Evolutionary conservation across 2,797 vertebrate species (phyloP).

Genomic region (Sebastes diploproa): DNA sequence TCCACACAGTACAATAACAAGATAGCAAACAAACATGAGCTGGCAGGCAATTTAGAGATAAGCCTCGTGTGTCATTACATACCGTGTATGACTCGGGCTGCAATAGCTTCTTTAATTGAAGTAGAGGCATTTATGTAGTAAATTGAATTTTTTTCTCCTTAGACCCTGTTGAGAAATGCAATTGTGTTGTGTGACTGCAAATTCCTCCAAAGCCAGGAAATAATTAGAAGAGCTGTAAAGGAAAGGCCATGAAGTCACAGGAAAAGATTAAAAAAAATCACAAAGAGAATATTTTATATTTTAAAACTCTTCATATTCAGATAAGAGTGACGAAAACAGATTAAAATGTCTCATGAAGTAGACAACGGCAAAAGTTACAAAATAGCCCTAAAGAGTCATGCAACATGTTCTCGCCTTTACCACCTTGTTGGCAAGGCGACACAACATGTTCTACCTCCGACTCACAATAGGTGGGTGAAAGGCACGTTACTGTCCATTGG

Average conservation of each 20-base stretch:
- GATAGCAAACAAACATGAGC: slow-evolving; percentile 22
- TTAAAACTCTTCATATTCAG: not conserved
- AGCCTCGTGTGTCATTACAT: not conserved
- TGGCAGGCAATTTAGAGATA: slow-evolving; percentile 37
- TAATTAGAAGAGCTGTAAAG: not conserved
- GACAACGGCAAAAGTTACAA: not conserved
- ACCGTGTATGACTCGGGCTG: not conserved
- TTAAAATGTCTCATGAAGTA: no score
- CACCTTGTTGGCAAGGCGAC: no score
- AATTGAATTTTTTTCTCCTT: not conserved
- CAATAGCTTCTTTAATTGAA: slow-evolving; percentile 8
- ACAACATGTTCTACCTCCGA: no score
- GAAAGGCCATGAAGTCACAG: not conserved
- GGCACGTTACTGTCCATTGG: no score
- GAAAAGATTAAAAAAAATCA: no score
- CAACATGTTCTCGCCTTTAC: no score
- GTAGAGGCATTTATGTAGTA: not conserved
- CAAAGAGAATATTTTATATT: no score
- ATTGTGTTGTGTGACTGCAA: not conserved
- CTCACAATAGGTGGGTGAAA: no score
- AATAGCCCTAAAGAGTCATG: not conserved
- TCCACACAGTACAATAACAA: not conserved
- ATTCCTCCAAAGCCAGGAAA: not conserved
- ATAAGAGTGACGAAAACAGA: not conserved
- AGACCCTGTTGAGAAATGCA: not conserved